These are phyloP conservation scores for Rhaphigaster nebulosa DNA, from an alignment of 2,888 invertebrate species.

Conservation along the genomic window DNA sequence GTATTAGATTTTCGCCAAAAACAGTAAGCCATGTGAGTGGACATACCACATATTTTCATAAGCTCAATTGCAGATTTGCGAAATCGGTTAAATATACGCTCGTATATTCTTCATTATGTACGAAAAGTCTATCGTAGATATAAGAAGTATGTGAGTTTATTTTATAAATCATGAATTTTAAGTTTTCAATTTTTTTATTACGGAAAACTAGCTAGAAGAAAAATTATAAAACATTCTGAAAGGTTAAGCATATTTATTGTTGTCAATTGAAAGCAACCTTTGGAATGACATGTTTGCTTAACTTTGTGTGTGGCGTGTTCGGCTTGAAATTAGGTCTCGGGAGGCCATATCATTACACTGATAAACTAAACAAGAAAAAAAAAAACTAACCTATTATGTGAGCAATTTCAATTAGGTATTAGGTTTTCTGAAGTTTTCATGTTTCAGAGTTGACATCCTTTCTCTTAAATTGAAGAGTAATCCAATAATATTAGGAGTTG, in stretches of 20 bases:
- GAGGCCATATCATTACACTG: slow-evolving; percentile 16
- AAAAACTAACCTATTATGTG: background rate
- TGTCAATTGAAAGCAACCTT: background rate
- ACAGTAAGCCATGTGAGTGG: too few species aligned
- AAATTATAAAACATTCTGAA: background rate
- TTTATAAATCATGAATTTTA: too few species aligned
- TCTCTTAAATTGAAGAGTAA: background rate
- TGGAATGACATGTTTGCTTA: background rate
- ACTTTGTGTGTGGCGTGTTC: background rate
- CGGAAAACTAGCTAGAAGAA: too few species aligned
- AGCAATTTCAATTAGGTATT: background rate
- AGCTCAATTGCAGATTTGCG: too few species aligned
- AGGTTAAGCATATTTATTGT: background rate
- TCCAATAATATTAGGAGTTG: background rate
- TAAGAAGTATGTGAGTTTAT: too few species aligned
- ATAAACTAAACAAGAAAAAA: slow-evolving; percentile 13
- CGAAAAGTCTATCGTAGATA: too few species aligned
- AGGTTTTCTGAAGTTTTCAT: background rate
- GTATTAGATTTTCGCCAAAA: too few species aligned
- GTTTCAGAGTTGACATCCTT: background rate
- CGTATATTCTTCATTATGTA: too few species aligned
- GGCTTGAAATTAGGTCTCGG: background rate
- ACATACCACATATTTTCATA: too few species aligned
- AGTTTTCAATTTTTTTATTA: too few species aligned
- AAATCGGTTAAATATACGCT: too few species aligned